These are phyloP conservation scores for Monochamus alternatus DNA, from an alignment of 2,888 invertebrate species.

Conservation along the genomic window DNA sequence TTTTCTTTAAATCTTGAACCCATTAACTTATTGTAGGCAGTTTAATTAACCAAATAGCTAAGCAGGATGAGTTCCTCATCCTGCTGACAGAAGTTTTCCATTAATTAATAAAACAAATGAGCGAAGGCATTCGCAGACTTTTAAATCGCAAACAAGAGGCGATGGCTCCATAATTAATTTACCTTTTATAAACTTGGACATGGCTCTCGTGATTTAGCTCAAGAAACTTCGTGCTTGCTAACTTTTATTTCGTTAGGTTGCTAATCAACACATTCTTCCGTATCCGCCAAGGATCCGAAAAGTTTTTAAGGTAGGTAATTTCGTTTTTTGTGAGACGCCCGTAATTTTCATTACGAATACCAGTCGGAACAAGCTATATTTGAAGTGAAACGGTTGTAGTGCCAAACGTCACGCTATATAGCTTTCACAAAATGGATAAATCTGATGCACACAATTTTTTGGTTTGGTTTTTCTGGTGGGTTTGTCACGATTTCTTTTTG, in stretches of 20 bases:
- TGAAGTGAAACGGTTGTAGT: no score
- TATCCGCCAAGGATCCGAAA: no score
- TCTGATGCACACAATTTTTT: no score
- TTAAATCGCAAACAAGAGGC: constrained; percentile 17
- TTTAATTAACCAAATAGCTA: constrained; percentile 17
- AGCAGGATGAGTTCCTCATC: constrained; percentile 13
- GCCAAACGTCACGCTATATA: no score
- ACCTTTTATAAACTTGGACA: constrained; percentile 27
- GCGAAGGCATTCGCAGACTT: constrained; percentile 11
- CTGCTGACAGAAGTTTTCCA: constrained; percentile 10
- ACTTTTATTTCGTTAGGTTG: constrained; percentile 23
- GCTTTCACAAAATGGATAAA: no score
- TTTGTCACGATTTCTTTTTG: no score
- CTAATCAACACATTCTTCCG: constrained; percentile 25
- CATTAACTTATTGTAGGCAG: constrained; percentile 12
- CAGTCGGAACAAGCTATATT: no score
- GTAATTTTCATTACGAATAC: no score
- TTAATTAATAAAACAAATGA: constrained; percentile 32
- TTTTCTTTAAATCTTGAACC: background rate
- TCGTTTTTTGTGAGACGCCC: no score
- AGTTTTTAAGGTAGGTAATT: no score
- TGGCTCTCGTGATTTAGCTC: constrained; percentile 20
- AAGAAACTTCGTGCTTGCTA: constrained; percentile 9
- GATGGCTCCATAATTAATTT: constrained; percentile 30
- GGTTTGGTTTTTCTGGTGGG: no score